Percentiles rank a stretch among this genome's conserved stretches.
Conservation (phyloP, 1,140 invertebrate genomes). For the Lepidostoma basale region DNA sequence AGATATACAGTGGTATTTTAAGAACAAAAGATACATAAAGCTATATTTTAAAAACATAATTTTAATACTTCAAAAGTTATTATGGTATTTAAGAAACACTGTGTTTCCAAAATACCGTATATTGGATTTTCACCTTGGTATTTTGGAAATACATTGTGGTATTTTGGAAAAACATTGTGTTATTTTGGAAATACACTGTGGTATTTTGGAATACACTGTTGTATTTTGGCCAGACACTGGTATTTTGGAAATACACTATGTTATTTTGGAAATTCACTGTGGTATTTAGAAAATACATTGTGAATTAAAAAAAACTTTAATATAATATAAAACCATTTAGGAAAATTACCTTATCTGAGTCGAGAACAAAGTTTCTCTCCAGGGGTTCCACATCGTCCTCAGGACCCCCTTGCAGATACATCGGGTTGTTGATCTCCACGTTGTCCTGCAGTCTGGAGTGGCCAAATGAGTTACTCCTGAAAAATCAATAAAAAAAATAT, state of each 20-base stretch:
- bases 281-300: background rate
- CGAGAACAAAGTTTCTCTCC: slow-evolving; percentile 60
- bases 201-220: no score
- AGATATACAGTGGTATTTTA: no score
- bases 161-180: background rate
- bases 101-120: no score
- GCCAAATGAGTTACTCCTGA: slow-evolving; percentile 70
- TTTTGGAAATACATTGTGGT: no score
- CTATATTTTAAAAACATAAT: no score
- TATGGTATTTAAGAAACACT: no score
- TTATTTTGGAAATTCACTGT: no score
- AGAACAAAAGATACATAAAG: no score
- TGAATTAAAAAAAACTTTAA: slow-evolving; percentile 20
- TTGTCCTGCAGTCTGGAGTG: slow-evolving; percentile 81
- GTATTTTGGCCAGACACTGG: background rate
- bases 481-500: no score
- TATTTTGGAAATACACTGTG: background rate
- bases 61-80: no score
- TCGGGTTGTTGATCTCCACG: slow-evolving; percentile 84
- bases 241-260: no score
- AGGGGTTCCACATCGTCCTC: slow-evolving; percentile 66
- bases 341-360: slow-evolving; percentile 63
- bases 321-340: slow-evolving; percentile 33
- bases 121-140: no score
- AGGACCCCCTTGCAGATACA: slow-evolving; percentile 74